Percentiles rank a stretch among this genome's conserved stretches.
Evolutionary conservation across 2,113 vertebrate species (phyloP).

Genomic region (Phyllostomus hastatus): DNA sequence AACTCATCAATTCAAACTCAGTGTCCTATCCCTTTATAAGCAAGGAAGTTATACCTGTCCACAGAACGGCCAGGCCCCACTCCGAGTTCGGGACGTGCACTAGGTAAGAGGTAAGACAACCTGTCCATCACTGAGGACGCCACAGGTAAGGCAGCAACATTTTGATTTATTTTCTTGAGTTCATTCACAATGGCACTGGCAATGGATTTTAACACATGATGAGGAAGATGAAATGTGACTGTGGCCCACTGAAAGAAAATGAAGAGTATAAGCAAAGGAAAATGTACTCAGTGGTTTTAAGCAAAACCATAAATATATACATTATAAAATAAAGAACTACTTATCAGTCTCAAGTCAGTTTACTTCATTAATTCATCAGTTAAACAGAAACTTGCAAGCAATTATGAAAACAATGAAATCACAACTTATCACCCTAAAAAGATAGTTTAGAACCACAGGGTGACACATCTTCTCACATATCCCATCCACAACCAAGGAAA

Average conservation of each 20-base stretch:
- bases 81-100: slow-evolving; percentile 94
- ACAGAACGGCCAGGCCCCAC: slow-evolving; percentile 98
- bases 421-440: not conserved
- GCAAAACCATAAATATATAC: not conserved
- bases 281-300: not conserved
- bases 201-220: slow-evolving; percentile 96
- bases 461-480: not conserved
- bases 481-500: not conserved
- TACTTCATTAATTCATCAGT: not conserved
- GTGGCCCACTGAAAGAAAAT: slow-evolving; percentile 92
- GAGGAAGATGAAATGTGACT: slow-evolving; percentile 97
- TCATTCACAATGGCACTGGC: slow-evolving; percentile 96
- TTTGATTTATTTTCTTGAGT: slow-evolving; percentile 99
- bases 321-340: slow-evolving; percentile 9
- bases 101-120: slow-evolving; percentile 99
- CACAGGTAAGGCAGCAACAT: slow-evolving; percentile 98
- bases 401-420: not conserved
- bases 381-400: not conserved
- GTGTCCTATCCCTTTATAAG: not conserved
- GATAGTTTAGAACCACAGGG: not conserved
- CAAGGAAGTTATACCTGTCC: slow-evolving; percentile 87
- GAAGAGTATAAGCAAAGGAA: not conserved
- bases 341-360: not conserved
- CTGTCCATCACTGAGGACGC: slow-evolving; percentile 99
- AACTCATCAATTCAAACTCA: not conserved